A percentile compares a stretch with the other conserved stretches of the same genome.
Conservation (phyloP, 2,797 vertebrate species). For the Anguilla anguilla region DNA sequence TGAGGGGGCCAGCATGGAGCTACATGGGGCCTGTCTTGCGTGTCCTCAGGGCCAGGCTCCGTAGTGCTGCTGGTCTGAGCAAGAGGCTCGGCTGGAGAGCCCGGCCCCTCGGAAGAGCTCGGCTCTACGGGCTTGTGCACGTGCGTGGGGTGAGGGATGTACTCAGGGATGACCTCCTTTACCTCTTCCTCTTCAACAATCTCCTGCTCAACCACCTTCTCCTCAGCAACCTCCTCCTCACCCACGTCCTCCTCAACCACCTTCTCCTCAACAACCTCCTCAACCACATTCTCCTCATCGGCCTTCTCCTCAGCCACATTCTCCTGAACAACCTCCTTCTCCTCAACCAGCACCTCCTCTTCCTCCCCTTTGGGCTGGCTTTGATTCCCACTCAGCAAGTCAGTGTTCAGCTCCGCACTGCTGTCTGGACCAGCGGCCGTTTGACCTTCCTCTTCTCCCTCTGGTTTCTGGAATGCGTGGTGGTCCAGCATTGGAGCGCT, state of each 20-base stretch:
- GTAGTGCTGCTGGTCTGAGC: neutral
- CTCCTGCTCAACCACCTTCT: slow-evolving; percentile 49
- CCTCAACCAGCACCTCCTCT: slow-evolving; percentile 28
- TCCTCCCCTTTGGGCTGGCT: slow-evolving; percentile 34
- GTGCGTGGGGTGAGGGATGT: slow-evolving; percentile 70
- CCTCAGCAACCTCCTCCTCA: slow-evolving; percentile 37
- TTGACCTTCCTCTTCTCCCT: slow-evolving; percentile 31
- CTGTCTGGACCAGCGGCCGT: neutral
- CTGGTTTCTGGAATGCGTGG: neutral
- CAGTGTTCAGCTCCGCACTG: neutral
- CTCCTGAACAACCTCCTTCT: too few relatives aligned
- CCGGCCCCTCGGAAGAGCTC: neutral
- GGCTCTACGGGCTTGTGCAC: neutral
- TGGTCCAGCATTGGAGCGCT: neutral
- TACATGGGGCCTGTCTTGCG: slow-evolving; percentile 51
- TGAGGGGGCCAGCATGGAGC: slow-evolving; percentile 69
- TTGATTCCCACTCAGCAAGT: neutral
- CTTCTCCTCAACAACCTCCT: neutral
- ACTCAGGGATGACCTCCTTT: slow-evolving; percentile 68
- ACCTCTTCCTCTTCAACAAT: slow-evolving; percentile 35
- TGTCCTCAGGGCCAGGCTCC: neutral
- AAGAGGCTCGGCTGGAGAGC: slow-evolving; percentile 7
- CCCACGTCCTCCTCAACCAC: neutral
- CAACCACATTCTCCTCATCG: neutral
- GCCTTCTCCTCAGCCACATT: too few relatives aligned